These are phyloP conservation scores for Caenorhabditis panamensis DNA, from an alignment of 2,888 invertebrate species.

Conservation along the genomic window DNA sequence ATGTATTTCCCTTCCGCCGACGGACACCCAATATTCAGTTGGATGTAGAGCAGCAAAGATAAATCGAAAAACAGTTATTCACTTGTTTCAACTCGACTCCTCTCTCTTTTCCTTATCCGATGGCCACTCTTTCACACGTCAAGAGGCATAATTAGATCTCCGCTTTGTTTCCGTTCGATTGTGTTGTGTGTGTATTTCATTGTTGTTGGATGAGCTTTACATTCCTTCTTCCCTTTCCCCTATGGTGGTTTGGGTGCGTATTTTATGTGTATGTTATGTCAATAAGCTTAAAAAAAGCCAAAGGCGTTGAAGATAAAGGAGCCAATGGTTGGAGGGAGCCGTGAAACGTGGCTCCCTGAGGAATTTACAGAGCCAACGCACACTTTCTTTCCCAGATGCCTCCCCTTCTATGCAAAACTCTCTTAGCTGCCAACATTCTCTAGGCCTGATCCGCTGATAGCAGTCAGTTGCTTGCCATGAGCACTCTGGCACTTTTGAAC, in stretches of 20 bases:
- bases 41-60: not conserved
- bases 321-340: constrained; percentile 29
- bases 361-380: constrained; percentile 35
- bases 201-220: constrained; percentile 53
- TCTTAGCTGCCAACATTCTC: constrained; percentile 23
- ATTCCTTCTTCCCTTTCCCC: constrained; percentile 23
- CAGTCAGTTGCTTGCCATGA: constrained; percentile 35
- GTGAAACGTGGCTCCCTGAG: constrained; percentile 62
- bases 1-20: constrained; percentile 50
- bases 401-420: constrained; percentile 20
- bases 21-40: constrained; percentile 13
- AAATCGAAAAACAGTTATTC: constrained; percentile 35
- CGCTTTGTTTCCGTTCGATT: constrained; percentile 58
- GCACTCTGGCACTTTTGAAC: constrained; percentile 42
- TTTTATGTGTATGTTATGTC: constrained; percentile 57
- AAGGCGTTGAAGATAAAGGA: constrained; percentile 38
- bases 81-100: not conserved
- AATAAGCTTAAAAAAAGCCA: constrained; percentile 47
- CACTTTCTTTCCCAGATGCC: constrained; percentile 22
- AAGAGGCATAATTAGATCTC: constrained; percentile 55
- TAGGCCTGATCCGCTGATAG: constrained; percentile 56
- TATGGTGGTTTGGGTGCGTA: constrained; percentile 26
- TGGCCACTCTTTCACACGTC: constrained; percentile 58
- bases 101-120: constrained; percentile 11
- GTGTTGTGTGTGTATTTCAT: constrained; percentile 57